Evolutionary conservation across 2,888 invertebrate species (phyloP).

Genomic region (Heliconius aoede): DNA sequence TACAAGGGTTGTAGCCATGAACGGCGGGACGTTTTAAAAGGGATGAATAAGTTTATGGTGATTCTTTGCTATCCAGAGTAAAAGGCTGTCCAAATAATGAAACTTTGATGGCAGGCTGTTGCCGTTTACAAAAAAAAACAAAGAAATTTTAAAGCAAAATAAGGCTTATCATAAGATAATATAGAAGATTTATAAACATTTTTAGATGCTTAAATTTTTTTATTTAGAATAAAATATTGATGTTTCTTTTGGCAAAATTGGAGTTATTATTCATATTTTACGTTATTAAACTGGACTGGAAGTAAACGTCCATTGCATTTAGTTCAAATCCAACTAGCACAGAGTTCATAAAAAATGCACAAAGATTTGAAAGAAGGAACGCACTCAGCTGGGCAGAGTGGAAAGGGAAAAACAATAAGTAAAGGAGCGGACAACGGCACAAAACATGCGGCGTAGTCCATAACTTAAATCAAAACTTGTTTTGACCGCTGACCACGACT

Average conservation of each 20-base stretch:
- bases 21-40: slow-evolving; percentile 62
- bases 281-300: slow-evolving; percentile 50
- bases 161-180: neutral
- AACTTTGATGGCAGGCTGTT: slow-evolving; percentile 58
- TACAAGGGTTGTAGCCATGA: slow-evolving; percentile 67
- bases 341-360: slow-evolving; percentile 67
- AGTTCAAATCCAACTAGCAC: slow-evolving; percentile 55
- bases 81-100: slow-evolving; percentile 59
- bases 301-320: slow-evolving; percentile 64
- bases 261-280: slow-evolving; percentile 22
- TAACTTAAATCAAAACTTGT: slow-evolving; percentile 60
- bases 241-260: slow-evolving; percentile 12
- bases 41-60: slow-evolving; percentile 72
- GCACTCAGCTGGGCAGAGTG: slow-evolving; percentile 68
- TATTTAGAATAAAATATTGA: neutral
- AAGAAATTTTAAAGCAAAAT: neutral
- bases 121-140: slow-evolving; percentile 73
- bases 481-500: slow-evolving; percentile 69
- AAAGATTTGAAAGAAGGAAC: slow-evolving; percentile 64
- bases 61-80: slow-evolving; percentile 68
- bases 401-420: slow-evolving; percentile 72
- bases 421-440: slow-evolving; percentile 62
- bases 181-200: neutral
- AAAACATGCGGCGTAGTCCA: slow-evolving; percentile 66
- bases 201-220: neutral